A percentile compares a stretch with the other conserved stretches of the same genome.
Conservation (phyloP, 2,888 invertebrate genomes). For the Platerodrilus igneus region DNA sequence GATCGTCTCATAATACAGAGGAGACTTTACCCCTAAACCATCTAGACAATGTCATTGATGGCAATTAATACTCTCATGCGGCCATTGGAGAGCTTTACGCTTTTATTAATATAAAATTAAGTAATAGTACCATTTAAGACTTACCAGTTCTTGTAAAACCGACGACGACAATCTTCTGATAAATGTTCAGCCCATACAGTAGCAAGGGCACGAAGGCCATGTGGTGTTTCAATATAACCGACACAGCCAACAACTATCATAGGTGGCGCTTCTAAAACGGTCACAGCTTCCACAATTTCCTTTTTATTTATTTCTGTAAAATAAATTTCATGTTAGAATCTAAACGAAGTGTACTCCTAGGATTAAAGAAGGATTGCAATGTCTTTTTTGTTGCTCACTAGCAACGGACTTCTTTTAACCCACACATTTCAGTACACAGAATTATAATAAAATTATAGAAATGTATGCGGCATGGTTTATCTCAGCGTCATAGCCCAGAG, state of each 20-base stretch:
- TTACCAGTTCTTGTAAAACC: conserved; percentile 99
- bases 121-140: conserved; percentile 30
- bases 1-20: conserved; percentile 69
- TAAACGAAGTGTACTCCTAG: too few species aligned
- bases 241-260: conserved; percentile 97
- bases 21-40: conserved; percentile 52
- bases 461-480: conserved; percentile 68
- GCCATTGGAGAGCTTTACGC: conserved; percentile 63
- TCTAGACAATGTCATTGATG: conserved; percentile 9
- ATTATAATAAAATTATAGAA: conserved; percentile 15
- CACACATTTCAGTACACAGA: too few species aligned
- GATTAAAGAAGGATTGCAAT: too few species aligned
- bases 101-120: conserved; percentile 38
- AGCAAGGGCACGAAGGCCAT: conserved; percentile 89
- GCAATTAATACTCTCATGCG: conserved; percentile 57
- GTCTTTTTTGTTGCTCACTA: too few species aligned
- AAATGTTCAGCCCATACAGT: conserved; percentile 99
- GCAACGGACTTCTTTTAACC: too few species aligned
- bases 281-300: conserved; percentile 98
- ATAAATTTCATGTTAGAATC: too few species aligned
- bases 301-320: conserved; percentile 96
- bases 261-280: conserved; percentile 96
- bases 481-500: conserved; percentile 64
- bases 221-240: conserved; percentile 98
- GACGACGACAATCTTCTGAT: conserved; percentile 95